phyloP scores from a whole-genome alignment of 2,797 vertebrate species.

The Knipowitschia caucasica region DNA sequence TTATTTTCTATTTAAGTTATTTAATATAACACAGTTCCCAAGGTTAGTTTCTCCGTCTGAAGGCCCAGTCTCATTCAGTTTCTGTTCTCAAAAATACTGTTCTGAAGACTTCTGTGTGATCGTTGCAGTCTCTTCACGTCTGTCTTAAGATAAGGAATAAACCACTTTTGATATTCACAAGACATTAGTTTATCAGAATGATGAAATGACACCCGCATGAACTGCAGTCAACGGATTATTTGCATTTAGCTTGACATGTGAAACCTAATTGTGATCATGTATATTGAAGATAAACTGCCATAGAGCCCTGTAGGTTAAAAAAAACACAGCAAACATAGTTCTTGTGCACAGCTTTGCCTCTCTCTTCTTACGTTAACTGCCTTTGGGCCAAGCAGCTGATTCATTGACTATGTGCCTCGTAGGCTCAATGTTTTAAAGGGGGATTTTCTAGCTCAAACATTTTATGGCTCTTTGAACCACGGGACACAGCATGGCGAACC shows the following conservation, averaged over 20 bases:
- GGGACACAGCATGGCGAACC: conserved; percentile 60
- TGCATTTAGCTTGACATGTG: conserved; percentile 20
- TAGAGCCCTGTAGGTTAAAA: conserved; percentile 26
- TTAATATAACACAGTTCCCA: no score
- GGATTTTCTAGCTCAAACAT: conserved; percentile 44
- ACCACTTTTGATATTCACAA: background rate
- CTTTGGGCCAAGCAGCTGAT: conserved; percentile 55
- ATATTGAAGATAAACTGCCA: conserved; percentile 12
- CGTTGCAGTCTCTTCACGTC: background rate
- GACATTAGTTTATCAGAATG: conserved; percentile 3
- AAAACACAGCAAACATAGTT: conserved; percentile 6
- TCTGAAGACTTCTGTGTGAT: background rate
- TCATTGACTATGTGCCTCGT: conserved; percentile 48
- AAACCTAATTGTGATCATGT: background rate
- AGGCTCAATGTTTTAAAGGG: conserved; percentile 38
- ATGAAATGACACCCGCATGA: conserved; percentile 15
- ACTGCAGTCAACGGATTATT: conserved; percentile 8
- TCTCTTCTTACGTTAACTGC: conserved; percentile 16
- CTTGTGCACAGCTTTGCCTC: conserved; percentile 19
- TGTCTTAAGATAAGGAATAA: background rate
- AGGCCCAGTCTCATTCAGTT: no score
- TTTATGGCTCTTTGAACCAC: conserved; percentile 66
- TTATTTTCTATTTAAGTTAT: no score
- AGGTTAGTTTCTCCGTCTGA: no score
- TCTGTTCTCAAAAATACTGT: no score